Percentiles rank a stretch among this genome's conserved stretches.
These are phyloP conservation scores for Tipula unca DNA, from an alignment of 2,888 invertebrate genomes.

Conservation along the genomic window DNA sequence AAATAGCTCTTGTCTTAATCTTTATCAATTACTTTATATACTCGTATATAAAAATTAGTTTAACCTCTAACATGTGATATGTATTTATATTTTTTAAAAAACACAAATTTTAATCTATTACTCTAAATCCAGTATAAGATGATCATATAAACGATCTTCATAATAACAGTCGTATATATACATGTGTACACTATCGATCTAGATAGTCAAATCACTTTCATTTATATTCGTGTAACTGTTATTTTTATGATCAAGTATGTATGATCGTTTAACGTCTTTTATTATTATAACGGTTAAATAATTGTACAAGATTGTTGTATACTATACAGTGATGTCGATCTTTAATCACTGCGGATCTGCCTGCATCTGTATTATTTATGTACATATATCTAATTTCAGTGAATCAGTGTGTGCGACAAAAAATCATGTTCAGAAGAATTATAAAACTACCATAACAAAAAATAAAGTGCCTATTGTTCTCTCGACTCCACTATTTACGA, in stretches of 20 bases:
- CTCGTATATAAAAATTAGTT: not conserved
- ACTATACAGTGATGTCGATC: not conserved
- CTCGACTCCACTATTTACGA: not conserved
- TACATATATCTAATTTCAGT: not conserved
- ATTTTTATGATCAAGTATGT: not conserved
- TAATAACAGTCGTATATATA: no score
- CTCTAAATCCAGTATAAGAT: not conserved
- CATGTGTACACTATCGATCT: not conserved
- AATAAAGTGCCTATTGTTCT: not conserved
- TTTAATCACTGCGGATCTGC: no score
- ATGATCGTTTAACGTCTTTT: not conserved
- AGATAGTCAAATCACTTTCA: not conserved
- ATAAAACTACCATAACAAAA: not conserved
- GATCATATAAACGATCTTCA: not conserved
- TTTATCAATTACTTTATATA: not conserved
- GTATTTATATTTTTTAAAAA: not conserved
- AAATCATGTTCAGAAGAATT: not conserved
- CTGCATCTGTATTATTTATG: no score
- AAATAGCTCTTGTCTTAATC: not conserved
- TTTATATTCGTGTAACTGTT: not conserved
- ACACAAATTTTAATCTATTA: not conserved
- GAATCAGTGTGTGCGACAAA: not conserved
- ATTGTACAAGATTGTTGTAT: not conserved
- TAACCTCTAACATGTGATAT: not conserved
- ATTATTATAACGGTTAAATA: not conserved